phyloP scores from a whole-genome alignment of 2,888 invertebrate species.

The Cryptosula pallasiana region DNA sequence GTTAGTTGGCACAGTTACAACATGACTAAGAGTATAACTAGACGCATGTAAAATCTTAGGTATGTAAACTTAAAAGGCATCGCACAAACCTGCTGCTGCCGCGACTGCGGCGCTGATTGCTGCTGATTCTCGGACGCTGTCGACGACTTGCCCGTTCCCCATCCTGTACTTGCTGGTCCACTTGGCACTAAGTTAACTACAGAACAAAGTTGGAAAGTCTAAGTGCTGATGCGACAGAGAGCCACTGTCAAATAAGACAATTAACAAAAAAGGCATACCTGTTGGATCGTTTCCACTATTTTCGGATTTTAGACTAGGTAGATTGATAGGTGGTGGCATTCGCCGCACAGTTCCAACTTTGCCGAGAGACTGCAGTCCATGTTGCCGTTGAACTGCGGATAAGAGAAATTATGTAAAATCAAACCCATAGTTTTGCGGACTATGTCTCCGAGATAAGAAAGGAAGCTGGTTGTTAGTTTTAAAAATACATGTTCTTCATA shows the following conservation, averaged over 20 bases:
- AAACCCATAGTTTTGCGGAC: too few relatives aligned
- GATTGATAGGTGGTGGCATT: constrained; percentile 85
- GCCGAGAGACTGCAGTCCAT: constrained; percentile 99
- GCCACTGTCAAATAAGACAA: too few relatives aligned
- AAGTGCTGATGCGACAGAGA: too few relatives aligned
- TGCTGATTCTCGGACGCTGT: constrained; percentile 40
- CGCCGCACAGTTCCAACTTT: constrained; percentile 93
- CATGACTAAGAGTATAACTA: too few relatives aligned
- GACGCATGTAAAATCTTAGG: too few relatives aligned
- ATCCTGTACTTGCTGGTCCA: constrained; percentile 59
- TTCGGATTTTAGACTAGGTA: constrained; percentile 98
- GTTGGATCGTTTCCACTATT: constrained; percentile 71
- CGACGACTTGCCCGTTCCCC: constrained; percentile 58
- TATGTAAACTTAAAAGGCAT: too few relatives aligned
- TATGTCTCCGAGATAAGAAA: too few relatives aligned
- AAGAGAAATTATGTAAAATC: too few relatives aligned
- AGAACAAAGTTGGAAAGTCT: too few relatives aligned
- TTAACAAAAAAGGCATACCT: constrained; percentile 37
- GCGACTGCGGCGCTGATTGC: constrained; percentile 45
- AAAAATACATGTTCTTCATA: too few relatives aligned
- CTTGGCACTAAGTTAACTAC: constrained; percentile 14
- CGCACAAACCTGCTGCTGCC: constrained; percentile 31
- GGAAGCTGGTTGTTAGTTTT: too few relatives aligned
- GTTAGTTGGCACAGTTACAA: too few relatives aligned
- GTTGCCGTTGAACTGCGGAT: constrained; percentile 82